Evolutionary conservation across 2,113 vertebrate species (phyloP), one percentile per base, ranked within the genome.

Genomic region (Zingel zingel): DNA sequence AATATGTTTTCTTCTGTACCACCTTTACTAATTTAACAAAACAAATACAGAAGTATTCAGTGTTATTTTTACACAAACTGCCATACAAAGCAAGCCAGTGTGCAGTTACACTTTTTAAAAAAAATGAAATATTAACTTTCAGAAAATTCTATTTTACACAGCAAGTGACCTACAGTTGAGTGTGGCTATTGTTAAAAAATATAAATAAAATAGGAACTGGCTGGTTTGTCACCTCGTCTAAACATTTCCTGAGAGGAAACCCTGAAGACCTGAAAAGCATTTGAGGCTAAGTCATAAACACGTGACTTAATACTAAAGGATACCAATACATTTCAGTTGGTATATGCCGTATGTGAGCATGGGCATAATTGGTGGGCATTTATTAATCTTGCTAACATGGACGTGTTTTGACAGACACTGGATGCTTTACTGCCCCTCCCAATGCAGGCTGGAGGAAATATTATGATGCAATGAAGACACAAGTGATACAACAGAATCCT

Each of bases 401-500:
- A 50, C 10, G 39, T 43, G 39, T 69, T 51, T 54, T 69, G 6
- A 69, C 30, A 54, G 50, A 53, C 18, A n/a, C 66, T 33, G 11
- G 48, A 53, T 68, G 45, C 10, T 25, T 19, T 14, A 53, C 50
- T 33, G 18, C 11, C 64, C 43, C 64, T 11, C 16, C 11, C 4
- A 25, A 21, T 50, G 25, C 27, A 54, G 30, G 30, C 67, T 36
- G 66, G 15, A 53, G 54, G 23, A 51, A 53, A n/a, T 69, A 15
- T 69, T n/a, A n/a, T 69, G 66, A 54, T 53, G 66, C 48, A 53
- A 53, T 65, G 23, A 70, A 80, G 86, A 82, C 67, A 81, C 21
- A 21, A 74, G 65, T 88, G 89, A 87, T 85, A 87, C 72, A 91
- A 91, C 65, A 57, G 53, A 67, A 23, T 45, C 68, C 23, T 23